Evolutionary conservation across 2,797 vertebrate genomes (phyloP), one percentile per base, ranked within the genome.

Genomic region (Alectoris magna): DNA sequence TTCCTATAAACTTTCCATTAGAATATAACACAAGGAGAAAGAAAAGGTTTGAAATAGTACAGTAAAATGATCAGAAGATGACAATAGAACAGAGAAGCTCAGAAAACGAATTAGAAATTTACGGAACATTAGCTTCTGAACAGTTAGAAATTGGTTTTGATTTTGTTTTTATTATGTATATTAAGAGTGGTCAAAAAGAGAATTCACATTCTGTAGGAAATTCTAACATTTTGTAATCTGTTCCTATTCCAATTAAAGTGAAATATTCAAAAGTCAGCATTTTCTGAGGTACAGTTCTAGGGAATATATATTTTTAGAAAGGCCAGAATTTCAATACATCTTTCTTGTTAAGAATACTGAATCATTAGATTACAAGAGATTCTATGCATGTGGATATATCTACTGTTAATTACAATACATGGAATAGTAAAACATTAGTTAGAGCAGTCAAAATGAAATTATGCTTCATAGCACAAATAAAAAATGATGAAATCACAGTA

Each of bases 221-320:
- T 84, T 41, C 16, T 86, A 68, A 60, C 39, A 84, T 82, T 92
- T 78, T 79, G n/a, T 26, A 92, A 73, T 64, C 39, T 88, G n/a
- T 38, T 82, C 19, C 67, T 76, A 38, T 59, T 84, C 68, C 60
- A 39, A 80, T 77, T 83, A 91, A 83, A 94, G 90, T 49, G 17
- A 91, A 91, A 93, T 84, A 75, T 41, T 9, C 10, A 92, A 95
- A 88, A 48, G 49, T 67, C 64, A 86, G 26, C 6, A 2, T 74
- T 80, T 92, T 92, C 34, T 43, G 24, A 58, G 31, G 24, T 36
- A 44, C 10, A 68, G 5, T 90, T 90, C 13, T 14, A 67, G 31
- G 31, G 10, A 86, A 91, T 36, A 39, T 55, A 36, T 76, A 79
- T 84, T 10, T 87, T 76, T 71, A 15, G 27, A 94, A 94, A 82